Conservation (phyloP, 2,888 invertebrate genomes). For the Itoplectis maculator region DNA sequence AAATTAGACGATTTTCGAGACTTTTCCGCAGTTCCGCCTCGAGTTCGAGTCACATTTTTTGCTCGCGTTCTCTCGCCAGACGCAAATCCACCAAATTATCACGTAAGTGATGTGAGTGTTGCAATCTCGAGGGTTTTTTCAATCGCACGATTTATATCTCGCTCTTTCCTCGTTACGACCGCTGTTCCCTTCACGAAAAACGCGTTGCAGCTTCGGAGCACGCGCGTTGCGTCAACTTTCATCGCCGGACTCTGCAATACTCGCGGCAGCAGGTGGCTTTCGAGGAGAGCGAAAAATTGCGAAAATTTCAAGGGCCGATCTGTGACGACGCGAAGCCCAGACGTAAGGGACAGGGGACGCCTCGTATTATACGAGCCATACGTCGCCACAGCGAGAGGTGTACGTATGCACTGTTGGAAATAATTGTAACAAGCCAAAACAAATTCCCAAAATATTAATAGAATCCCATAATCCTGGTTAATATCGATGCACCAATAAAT, state of each 20-base stretch:
- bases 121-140: not conserved
- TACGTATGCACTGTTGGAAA: conserved; percentile 46
- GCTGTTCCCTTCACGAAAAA: conserved; percentile 9
- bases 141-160: not conserved
- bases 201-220: conserved; percentile 48
- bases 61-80: conserved; percentile 47
- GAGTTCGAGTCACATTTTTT: conserved; percentile 1
- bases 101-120: conserved; percentile 82
- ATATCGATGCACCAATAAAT: too few species aligned
- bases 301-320: conserved; percentile 51
- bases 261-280: conserved; percentile 72
- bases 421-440: too few species aligned
- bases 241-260: conserved; percentile 6
- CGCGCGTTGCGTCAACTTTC: conserved; percentile 42
- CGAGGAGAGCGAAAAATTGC: conserved; percentile 65
- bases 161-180: conserved; percentile 1
- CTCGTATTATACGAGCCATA: conserved; percentile 76
- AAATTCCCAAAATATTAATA: too few species aligned
- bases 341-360: conserved; percentile 73
- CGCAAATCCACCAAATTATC: conserved; percentile 77
- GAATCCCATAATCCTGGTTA: not conserved
- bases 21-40: conserved; percentile 2
- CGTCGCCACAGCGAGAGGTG: conserved; percentile 74
- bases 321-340: conserved; percentile 29
- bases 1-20: conserved; percentile 33